Evolutionary conservation across 2,797 vertebrate species (phyloP).

Genomic region (Gouania willdenowi): DNA sequence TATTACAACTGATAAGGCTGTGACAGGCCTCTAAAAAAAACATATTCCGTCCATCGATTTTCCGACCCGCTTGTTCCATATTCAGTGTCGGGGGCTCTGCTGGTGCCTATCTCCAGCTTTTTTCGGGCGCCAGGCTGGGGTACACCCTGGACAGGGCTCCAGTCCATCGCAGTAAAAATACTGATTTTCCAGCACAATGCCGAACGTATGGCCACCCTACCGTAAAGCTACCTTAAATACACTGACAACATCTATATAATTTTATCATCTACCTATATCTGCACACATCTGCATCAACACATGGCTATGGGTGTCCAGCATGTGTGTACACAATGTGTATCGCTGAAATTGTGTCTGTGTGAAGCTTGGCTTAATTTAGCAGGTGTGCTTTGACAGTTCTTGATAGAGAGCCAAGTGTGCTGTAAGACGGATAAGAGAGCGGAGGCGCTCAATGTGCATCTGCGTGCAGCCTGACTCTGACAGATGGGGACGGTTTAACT

Average conservation of each 20-base stretch:
- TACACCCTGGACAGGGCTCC: too few relatives aligned
- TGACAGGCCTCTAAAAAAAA: too few relatives aligned
- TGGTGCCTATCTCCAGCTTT: too few relatives aligned
- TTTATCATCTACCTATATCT: conserved; percentile 13
- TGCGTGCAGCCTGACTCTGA: conserved; percentile 68
- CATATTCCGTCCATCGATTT: too few relatives aligned
- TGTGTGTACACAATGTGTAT: conserved; percentile 17
- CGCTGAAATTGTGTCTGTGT: conserved; percentile 31
- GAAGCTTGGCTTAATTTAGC: conserved; percentile 76
- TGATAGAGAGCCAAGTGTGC: conserved; percentile 76
- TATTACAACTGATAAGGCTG: too few relatives aligned
- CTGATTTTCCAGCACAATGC: too few relatives aligned
- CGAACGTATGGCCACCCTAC: too few relatives aligned
- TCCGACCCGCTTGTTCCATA: too few relatives aligned
- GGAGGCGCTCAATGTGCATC: conserved; percentile 68
- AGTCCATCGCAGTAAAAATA: too few relatives aligned
- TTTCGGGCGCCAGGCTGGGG: too few relatives aligned
- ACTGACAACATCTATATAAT: conserved; percentile 3
- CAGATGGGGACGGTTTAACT: conserved; percentile 84
- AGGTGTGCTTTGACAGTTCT: conserved; percentile 80
- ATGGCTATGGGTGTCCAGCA: conserved; percentile 16
- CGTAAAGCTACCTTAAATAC: too few relatives aligned
- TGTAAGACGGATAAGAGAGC: conserved; percentile 64
- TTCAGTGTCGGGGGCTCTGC: too few relatives aligned
- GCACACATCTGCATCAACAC: conserved; percentile 25